phyloP scores from a whole-genome alignment of 1,140 invertebrate species.

The Rhagoletis zephyria region DNA sequence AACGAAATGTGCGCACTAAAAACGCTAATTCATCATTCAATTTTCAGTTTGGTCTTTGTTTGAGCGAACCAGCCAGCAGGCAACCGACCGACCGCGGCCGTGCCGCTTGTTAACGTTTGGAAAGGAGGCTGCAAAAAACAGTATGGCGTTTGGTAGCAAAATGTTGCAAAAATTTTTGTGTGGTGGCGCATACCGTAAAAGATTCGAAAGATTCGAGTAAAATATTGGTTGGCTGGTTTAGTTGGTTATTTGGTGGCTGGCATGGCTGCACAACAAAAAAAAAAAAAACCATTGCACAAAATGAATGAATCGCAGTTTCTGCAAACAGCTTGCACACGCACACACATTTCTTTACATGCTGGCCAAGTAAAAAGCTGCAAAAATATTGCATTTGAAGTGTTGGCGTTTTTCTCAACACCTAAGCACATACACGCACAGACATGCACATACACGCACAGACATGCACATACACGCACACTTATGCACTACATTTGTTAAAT shows the following conservation, averaged over 20 bases:
- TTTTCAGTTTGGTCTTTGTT: constrained; percentile 46
- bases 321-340: neutral
- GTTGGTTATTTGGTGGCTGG: neutral
- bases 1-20: constrained; percentile 42
- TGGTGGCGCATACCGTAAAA: neutral
- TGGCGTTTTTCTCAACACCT: neutral
- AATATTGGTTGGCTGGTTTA: neutral
- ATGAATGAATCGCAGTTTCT: constrained; percentile 24
- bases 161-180: constrained; percentile 8
- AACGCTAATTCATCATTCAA: constrained; percentile 52
- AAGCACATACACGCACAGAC: neutral
- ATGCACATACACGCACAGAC: neutral
- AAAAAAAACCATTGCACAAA: neutral
- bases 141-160: constrained; percentile 19
- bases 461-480: neutral
- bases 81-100: neutral
- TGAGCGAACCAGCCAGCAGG: constrained; percentile 11
- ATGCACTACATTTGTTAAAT: neutral
- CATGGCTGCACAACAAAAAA: no score
- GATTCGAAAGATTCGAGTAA: neutral
- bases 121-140: neutral
- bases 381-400: constrained; percentile 15
- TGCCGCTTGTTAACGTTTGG: no score
- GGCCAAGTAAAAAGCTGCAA: neutral
- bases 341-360: neutral